Evolutionary conservation across 2,797 vertebrate genomes (phyloP), one percentile per base, ranked within the genome.

Genomic region (Lutjanus argentimaculatus): DNA sequence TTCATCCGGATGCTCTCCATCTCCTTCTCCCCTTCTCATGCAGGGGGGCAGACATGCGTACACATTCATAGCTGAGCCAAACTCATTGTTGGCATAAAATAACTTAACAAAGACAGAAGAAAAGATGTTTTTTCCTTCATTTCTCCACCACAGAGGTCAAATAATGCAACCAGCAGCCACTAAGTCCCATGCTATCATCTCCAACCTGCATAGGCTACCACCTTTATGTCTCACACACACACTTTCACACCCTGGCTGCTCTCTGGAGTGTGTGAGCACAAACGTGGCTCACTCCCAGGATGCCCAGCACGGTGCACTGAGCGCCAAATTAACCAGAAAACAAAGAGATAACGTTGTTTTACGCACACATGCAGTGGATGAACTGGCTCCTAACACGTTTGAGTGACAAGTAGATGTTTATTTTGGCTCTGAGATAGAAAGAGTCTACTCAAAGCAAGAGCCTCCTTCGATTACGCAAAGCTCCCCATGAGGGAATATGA

Each of bases 261-360:
- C 52, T 80, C 53, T 7, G 40, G 13, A 51, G 79, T 67, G 75
- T 64, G 55, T 16, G 22, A 19, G 49, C 66, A 0, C 62, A 58
- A 45, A 13, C 5, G 9, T 57, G 75, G 67, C 68, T 79, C 42
- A 62, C 63, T 68, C 53, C 62, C 72, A 64, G 48, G 71, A 45
- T 12, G 42, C 48, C 36, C 67, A 57, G 22, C 65, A 55, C 43
- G 68, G 69, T 61, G 69, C 65, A 12, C 67, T 61, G 71, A 76
- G 56, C 88, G 22, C 49, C 69, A 82, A 75, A 80, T 82, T 22
- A 69, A 52, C 21, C 80, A 76, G n/a, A 67, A 75, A 82, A 53
- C 36, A 53, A 63, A 74, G 55, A 6, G 13, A 75, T 36, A 36
- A 14, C 3, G 25, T 62, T 71, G 45, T 71, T 75, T 56, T 75